These are phyloP conservation scores for Taenaris catops DNA, from an alignment of 2,888 invertebrate species.

Conservation along the genomic window DNA sequence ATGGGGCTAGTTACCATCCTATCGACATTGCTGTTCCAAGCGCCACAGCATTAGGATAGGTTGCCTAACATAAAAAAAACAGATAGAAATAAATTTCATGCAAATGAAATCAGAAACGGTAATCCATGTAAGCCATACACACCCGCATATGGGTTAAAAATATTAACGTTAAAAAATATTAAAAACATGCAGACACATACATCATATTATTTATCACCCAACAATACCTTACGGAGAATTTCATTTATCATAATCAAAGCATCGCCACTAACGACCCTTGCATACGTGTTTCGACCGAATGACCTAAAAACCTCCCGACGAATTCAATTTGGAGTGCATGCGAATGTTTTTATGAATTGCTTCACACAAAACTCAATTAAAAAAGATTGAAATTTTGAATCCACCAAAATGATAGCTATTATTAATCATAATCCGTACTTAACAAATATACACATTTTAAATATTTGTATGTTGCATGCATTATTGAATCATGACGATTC, in stretches of 20 bases:
- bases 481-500: no score
- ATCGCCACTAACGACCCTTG: slow-evolving; percentile 19
- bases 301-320: slow-evolving; percentile 20
- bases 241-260: slow-evolving; percentile 23
- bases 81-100: no score
- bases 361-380: slow-evolving; percentile 13
- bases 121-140: no score
- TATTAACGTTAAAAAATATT: not conserved
- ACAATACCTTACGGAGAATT: slow-evolving; percentile 16
- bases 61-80: no score
- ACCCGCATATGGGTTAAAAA: not conserved
- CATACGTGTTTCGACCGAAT: slow-evolving; percentile 17
- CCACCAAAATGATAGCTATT: slow-evolving; percentile 5
- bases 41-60: no score
- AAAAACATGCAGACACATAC: slow-evolving; percentile 3
- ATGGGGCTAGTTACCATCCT: no score
- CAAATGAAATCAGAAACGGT: no score
- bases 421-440: no score
- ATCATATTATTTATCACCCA: slow-evolving; percentile 11
- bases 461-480: no score
- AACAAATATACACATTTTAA: no score
- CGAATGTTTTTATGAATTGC: slow-evolving; percentile 10
- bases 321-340: slow-evolving; percentile 19
- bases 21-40: no score
- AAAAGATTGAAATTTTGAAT: slow-evolving; percentile 12